Percentiles rank a stretch among this genome's conserved stretches.
phyloP scores from a whole-genome alignment of 2,888 invertebrate species.

The Panopea generosa region DNA sequence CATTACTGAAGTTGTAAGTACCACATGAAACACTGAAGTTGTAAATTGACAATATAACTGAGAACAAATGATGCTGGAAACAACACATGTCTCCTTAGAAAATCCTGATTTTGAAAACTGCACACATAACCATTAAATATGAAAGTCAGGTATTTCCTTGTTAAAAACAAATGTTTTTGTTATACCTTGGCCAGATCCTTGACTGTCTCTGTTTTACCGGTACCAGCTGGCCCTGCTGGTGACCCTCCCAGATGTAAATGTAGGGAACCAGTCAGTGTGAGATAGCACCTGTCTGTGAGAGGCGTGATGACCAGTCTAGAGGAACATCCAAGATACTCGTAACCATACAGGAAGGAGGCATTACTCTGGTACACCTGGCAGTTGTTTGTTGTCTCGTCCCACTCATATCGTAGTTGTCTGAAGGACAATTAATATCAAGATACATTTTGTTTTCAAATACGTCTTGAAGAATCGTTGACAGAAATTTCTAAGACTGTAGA shows the following conservation, averaged over 20 bases:
- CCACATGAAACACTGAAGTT: too few species aligned
- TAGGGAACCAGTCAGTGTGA: slow-evolving; percentile 84
- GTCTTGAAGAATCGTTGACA: too few species aligned
- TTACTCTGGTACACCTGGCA: slow-evolving; percentile 84
- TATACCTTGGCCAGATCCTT: slow-evolving; percentile 84
- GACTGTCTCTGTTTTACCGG: slow-evolving; percentile 85
- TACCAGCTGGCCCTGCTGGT: slow-evolving; percentile 85
- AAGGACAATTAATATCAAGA: too few species aligned
- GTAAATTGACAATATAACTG: too few species aligned
- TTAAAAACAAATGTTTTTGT: too few species aligned
- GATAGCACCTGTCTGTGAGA: slow-evolving; percentile 84
- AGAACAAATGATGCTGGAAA: too few species aligned
- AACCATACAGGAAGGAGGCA: slow-evolving; percentile 84
- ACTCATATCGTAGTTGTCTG: slow-evolving; percentile 85
- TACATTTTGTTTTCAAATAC: background rate
- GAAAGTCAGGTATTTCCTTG: too few species aligned
- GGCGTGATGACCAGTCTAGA: slow-evolving; percentile 84
- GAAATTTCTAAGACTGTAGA: too few species aligned
- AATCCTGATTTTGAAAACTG: too few species aligned
- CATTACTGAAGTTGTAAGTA: too few species aligned
- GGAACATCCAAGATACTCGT: slow-evolving; percentile 85
- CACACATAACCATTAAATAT: too few species aligned
- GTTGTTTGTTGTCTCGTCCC: slow-evolving; percentile 84
- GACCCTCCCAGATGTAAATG: slow-evolving; percentile 84
- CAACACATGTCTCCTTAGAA: too few species aligned